Evolutionary conservation across 2,888 invertebrate species (phyloP).

Genomic region (Notodonta dromedarius): DNA sequence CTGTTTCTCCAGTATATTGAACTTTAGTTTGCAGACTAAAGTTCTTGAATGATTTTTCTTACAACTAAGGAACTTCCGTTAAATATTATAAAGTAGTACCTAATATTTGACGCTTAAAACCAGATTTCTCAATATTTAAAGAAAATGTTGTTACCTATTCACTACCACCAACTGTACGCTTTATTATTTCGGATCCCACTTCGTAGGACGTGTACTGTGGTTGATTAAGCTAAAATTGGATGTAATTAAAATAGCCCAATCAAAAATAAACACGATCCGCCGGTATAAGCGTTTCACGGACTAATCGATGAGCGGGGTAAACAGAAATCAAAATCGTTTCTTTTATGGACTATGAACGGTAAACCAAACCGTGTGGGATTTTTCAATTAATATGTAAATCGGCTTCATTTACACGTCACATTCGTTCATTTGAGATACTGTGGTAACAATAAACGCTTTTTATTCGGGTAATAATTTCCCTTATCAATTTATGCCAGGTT

Average conservation of each 20-base stretch:
- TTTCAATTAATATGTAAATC: conserved; percentile 45
- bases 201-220: conserved; percentile 15
- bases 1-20: too few relatives aligned
- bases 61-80: too few relatives aligned
- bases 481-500: conserved; percentile 6
- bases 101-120: neutral
- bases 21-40: too few relatives aligned
- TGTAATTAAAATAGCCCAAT: conserved; percentile 21
- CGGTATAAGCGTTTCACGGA: conserved; percentile 35
- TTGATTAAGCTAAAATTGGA: conserved; percentile 31
- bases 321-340: conserved; percentile 38
- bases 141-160: too few relatives aligned
- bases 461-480: conserved; percentile 7
- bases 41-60: too few relatives aligned
- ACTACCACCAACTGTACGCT: conserved; percentile 8
- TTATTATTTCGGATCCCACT: conserved; percentile 21
- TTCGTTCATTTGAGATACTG: conserved; percentile 15
- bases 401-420: conserved; percentile 16
- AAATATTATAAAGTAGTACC: too few relatives aligned
- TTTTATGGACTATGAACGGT: conserved; percentile 30
- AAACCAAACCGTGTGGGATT: conserved; percentile 25
- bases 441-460: conserved; percentile 13
- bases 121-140: too few relatives aligned
- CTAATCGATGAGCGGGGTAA: conserved; percentile 41
- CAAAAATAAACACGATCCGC: conserved; percentile 24